A percentile compares a stretch with the other conserved stretches of the same genome.
Conservation (phyloP, 2,113 vertebrate genomes). For the Melanerpes formicivorus region DNA sequence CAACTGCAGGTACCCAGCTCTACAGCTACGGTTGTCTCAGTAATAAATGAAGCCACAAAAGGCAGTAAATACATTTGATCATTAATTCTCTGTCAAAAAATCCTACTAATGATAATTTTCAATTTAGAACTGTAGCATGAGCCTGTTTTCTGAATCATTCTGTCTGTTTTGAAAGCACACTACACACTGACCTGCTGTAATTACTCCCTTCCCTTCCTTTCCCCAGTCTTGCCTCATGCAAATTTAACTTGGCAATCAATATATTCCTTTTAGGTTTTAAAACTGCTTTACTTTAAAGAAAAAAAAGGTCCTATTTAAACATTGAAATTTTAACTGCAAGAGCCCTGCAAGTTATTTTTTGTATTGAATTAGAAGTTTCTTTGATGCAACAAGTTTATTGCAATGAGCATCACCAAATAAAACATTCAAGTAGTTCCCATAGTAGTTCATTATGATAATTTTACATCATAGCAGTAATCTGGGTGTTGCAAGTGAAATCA, state of each 20-base stretch:
- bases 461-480: not conserved
- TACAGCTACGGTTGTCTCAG: not conserved
- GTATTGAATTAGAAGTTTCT: not conserved
- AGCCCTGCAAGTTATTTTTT: not conserved
- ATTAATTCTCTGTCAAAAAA: not conserved
- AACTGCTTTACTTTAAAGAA: not conserved
- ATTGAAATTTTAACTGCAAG: not conserved
- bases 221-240: not conserved
- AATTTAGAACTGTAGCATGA: not conserved
- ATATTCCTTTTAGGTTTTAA: not conserved
- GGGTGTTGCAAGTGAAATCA: not conserved
- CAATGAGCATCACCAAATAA: not conserved
- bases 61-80: not conserved
- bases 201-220: not conserved
- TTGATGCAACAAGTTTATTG: not conserved
- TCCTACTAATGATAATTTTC: not conserved
- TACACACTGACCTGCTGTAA: not conserved
- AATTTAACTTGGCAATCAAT: not conserved
- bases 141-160: not conserved
- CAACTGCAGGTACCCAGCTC: not conserved
- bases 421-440: not conserved
- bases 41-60: not conserved
- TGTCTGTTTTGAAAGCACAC: not conserved
- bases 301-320: not conserved
- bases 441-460: not conserved